Conservation (phyloP, 2,113 vertebrate species). For the Austrofundulus limnaeus region DNA sequence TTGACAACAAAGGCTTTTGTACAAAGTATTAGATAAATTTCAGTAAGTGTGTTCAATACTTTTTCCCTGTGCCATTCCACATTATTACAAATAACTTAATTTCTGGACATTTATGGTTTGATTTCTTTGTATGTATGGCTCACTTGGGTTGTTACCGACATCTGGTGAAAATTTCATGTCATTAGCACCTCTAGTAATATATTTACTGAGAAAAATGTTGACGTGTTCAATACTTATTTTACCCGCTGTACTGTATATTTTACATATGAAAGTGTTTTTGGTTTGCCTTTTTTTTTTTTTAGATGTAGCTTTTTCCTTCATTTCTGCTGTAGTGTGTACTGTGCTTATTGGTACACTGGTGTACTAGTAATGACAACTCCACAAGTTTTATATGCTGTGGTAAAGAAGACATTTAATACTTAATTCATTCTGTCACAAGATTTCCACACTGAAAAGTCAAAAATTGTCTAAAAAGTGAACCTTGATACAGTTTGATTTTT, state of each 20-base stretch:
- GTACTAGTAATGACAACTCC: slow-evolving; percentile 39
- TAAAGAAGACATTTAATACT: slow-evolving; percentile 36
- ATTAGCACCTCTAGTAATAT: too few species aligned
- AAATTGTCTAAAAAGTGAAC: slow-evolving; percentile 24
- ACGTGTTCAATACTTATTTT: slow-evolving; percentile 30
- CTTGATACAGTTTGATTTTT: slow-evolving; percentile 11
- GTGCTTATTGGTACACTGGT: slow-evolving; percentile 58
- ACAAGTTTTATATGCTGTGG: slow-evolving; percentile 26
- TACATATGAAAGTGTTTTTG: slow-evolving; percentile 32
- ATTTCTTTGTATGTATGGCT: too few species aligned
- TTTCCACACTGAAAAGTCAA: slow-evolving; percentile 24
- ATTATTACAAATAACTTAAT: too few species aligned
- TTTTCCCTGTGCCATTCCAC: too few species aligned
- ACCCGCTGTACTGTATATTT: slow-evolving; percentile 31
- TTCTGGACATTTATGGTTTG: too few species aligned
- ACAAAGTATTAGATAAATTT: too few species aligned
- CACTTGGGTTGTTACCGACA: too few species aligned
- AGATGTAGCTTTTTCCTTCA: slow-evolving; percentile 16
- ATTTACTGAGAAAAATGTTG: too few species aligned
- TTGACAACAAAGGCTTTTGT: too few species aligned
- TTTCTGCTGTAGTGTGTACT: slow-evolving; percentile 15
- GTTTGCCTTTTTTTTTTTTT: not conserved
- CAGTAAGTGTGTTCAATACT: too few species aligned
- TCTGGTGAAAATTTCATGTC: too few species aligned
- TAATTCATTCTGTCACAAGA: slow-evolving; percentile 31